Base-by-base conservation (phyloP, 2,113 vertebrate genomes). In the Calypte anna region DNA sequence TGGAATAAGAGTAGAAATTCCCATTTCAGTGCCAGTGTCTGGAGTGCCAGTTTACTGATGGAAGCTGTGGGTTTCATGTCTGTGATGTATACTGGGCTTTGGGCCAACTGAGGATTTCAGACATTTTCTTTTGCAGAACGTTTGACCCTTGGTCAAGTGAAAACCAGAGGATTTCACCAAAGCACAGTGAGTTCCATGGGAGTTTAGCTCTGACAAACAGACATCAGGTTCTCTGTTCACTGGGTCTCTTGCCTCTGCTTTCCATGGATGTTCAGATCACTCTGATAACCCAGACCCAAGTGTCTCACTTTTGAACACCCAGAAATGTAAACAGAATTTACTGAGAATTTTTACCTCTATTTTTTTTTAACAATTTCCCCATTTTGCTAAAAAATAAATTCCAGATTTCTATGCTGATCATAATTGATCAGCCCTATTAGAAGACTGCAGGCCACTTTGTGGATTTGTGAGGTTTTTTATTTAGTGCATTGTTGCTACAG, bases 11-110 rank as follows among this genome's bases (percentile, higher is more conserved):
- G 38, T 13, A 77, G 28, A 6, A 58, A 46, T 33, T 88, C 88
- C 31, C 19, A 2, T 38, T 59, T 44, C 59, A 62, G 0, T 67
- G 75, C 17, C 4, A 1, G 0, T 43, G 1, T 40, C 31, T 68
- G 70, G 9, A 24, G 10, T 54, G 36, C 3, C 54, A 55, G 18
- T 24, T 3, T 14, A 19, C 1, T 18, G 4, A 12, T 46, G 48
- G 23, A 67, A 8, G 25, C 14, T 12, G 6, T 36, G 69, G 53
- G 3, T 92, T 57, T 50, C n/a, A 22, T 4, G 14, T 38, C 21
- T 38, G 21, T 22, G 36, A 38, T 38, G 36, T 38, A 15, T 36
- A 1, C 14, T 0, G 12, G 79, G 40, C 17, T 43, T 1, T 25
- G 36, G n/a, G 40, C 10, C 20, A 66, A 0, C 24, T 66, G 74